Conservation (phyloP, 2,888 invertebrate genomes). For the Drosophila anceps region DNA sequence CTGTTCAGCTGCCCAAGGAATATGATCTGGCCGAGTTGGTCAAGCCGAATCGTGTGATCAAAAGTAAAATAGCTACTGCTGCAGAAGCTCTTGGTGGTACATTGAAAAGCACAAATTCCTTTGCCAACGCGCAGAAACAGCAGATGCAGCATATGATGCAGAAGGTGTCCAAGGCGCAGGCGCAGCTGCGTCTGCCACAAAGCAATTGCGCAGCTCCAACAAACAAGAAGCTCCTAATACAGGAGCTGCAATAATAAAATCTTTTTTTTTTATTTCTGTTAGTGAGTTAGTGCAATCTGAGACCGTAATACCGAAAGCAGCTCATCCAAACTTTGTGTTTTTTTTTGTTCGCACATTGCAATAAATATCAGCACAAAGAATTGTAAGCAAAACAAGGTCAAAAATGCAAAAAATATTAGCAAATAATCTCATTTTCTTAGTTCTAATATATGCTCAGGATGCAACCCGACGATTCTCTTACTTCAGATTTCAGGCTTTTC, state of each 20-base stretch:
- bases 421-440: neutral
- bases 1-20: constrained; percentile 46
- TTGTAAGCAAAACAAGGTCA: neutral
- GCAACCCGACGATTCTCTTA: neutral
- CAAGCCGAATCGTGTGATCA: constrained; percentile 82
- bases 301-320: neutral
- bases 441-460: neutral
- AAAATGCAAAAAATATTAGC: neutral
- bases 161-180: constrained; percentile 17
- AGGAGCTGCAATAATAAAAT: constrained; percentile 45
- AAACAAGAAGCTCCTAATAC: constrained; percentile 58
- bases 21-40: constrained; percentile 83
- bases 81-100: constrained; percentile 73
- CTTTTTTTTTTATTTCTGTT: neutral
- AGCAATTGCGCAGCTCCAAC: constrained; percentile 6
- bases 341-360: neutral
- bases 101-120: constrained; percentile 27
- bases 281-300: neutral
- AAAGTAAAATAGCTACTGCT: constrained; percentile 78
- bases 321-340: neutral
- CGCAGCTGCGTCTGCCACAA: constrained; percentile 49
- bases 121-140: constrained; percentile 8
- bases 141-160: constrained; percentile 25
- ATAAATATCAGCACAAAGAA: neutral
- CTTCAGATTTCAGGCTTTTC: neutral